Base-by-base conservation (phyloP, 2,113 vertebrate genomes). In the Symphodus melops region DNA sequence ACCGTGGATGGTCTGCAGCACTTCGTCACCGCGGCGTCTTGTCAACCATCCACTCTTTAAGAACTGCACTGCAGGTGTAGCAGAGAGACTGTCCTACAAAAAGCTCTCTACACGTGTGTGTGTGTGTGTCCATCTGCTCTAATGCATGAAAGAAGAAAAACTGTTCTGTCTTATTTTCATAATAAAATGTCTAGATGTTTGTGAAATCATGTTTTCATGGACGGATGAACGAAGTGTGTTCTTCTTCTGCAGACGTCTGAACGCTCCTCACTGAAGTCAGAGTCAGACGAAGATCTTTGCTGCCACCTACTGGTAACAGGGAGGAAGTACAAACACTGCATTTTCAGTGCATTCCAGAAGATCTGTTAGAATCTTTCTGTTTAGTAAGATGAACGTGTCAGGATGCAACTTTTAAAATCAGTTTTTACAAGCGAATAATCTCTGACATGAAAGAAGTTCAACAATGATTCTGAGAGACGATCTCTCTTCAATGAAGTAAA, bases 151-250 rank as follows among this genome's bases (percentile, higher is more conserved):
- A 82, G 90, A 91, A 93, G 77, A 69, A 88, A 86, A 85, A n/a
- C 79, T 75, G 84, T 88, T 75, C 62, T 84, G 91, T 94, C 88
- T 91, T 94, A 93, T 94, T 95, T 94, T 95, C 93, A 92, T 94
- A 94, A 92, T 92, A 94, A 93, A 91, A 91, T 81, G 73, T 91
- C 37, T 86, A 83, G 74, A 84, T 85, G 88, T 91, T 91, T 81
- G 63, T 21, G 67, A 72, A 21, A 28, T 20, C 10, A 42, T 81
- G 21, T 10, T 84, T 81, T 67, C 0, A 17, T 65, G 9, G 19
- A 49, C 56, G 11, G 3, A 49, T 42, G 23, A 42, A 1, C 3
- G n/a, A 44, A 12, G 42, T 48, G 46, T 48, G 28, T 17, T 44
- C 8, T 16, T 23, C 7, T 36, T 46, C 21, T 58, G 8, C 20